Conservation (phyloP, 2,797 vertebrate genomes). For the Poecilia velifera region DNA sequence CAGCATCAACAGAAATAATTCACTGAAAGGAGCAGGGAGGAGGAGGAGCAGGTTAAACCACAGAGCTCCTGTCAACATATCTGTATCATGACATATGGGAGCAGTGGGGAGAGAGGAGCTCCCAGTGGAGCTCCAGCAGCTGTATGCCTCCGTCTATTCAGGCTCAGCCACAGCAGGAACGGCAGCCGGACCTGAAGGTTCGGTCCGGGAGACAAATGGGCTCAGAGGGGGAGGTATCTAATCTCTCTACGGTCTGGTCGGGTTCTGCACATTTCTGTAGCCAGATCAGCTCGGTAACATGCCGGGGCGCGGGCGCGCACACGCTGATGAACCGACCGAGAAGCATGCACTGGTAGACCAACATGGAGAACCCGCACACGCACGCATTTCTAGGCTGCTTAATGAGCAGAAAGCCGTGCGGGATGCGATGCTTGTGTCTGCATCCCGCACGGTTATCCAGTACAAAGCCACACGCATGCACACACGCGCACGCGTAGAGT, state of each 20-base stretch:
- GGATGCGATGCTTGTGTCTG: conserved; percentile 9
- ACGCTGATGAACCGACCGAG: not conserved
- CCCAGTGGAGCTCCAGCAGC: conserved; percentile 4
- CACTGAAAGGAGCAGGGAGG: conserved; percentile 21
- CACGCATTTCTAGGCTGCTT: not conserved
- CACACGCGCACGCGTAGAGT: not conserved
- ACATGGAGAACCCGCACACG: conserved; percentile 2
- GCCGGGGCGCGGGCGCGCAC: conserved; percentile 2
- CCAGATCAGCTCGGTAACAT: conserved; percentile 1
- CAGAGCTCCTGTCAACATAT: conserved; percentile 40
- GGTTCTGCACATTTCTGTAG: conserved; percentile 14
- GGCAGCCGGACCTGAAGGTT: conserved; percentile 23
- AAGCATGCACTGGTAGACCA: not conserved
- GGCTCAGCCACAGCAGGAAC: conserved; percentile 16
- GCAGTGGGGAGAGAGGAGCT: not conserved
- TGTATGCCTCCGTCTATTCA: conserved; percentile 13
- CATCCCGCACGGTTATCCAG: conserved; percentile 4
- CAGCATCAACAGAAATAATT: not conserved
- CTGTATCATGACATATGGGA: conserved; percentile 25
- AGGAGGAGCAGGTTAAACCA: conserved; percentile 11
- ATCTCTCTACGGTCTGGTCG: not conserved
- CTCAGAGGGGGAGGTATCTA: not conserved
- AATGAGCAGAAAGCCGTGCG: not conserved
- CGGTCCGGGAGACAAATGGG: conserved; percentile 1
- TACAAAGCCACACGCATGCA: conserved; percentile 14